These are phyloP conservation scores for Episyrphus balteatus DNA, from an alignment of 1,140 invertebrate species.

Conservation along the genomic window DNA sequence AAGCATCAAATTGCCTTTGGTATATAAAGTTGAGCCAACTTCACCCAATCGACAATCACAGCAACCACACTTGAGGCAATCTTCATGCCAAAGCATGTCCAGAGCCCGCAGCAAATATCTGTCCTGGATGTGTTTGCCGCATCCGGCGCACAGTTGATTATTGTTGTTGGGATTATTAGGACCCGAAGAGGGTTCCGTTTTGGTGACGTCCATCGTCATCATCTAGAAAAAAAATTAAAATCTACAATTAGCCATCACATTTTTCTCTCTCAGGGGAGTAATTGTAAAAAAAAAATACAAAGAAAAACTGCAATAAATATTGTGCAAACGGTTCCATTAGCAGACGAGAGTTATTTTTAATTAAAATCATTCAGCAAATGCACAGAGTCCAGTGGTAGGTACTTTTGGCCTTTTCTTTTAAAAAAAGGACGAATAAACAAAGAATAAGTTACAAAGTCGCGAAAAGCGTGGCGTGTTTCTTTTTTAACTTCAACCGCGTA, in stretches of 20 bases:
- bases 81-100: constrained; percentile 95
- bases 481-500: too few species aligned
- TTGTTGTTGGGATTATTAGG: constrained; percentile 40
- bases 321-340: too few species aligned
- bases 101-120: constrained; percentile 74
- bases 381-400: too few species aligned
- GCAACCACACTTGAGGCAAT: constrained; percentile 94
- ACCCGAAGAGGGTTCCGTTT: constrained; percentile 44
- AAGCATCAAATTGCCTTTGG: constrained; percentile 92
- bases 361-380: too few species aligned
- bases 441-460: too few species aligned
- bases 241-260: too few species aligned
- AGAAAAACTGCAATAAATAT: background rate
- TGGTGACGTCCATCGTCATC: constrained; percentile 64
- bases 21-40: constrained; percentile 93
- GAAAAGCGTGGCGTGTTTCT: too few species aligned
- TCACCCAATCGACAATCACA: constrained; percentile 94
- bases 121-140: constrained; percentile 77
- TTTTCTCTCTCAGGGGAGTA: background rate
- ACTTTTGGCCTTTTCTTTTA: too few species aligned
- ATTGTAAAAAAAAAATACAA: background rate
- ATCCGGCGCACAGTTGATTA: constrained; percentile 70
- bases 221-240: constrained; percentile 27
- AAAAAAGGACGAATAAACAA: too few species aligned
- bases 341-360: too few species aligned